Percentiles rank a stretch among this genome's conserved stretches.
phyloP scores from a whole-genome alignment of 1,140 invertebrate genomes.

The Helicoverpa armigera region DNA sequence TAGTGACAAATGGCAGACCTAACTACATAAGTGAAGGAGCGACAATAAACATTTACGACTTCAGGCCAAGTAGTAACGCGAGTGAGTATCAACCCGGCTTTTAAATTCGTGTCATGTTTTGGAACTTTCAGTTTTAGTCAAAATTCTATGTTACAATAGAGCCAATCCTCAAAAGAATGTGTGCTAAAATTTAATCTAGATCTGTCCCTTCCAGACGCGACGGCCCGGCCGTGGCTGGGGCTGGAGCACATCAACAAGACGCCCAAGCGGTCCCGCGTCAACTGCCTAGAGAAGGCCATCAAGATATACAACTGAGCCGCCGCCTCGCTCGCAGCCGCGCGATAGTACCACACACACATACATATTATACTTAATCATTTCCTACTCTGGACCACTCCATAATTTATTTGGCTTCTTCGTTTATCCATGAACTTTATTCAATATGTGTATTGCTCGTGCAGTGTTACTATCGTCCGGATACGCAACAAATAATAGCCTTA shows the following conservation, averaged over 20 bases:
- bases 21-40: slow-evolving; percentile 93
- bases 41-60: slow-evolving; percentile 92
- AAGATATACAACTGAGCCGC: slow-evolving; percentile 98
- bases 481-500: slow-evolving; percentile 57
- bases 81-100: slow-evolving; percentile 84
- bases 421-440: neutral
- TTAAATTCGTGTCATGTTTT: neutral
- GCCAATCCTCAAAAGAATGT: slow-evolving; percentile 51
- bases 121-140: neutral
- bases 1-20: slow-evolving; percentile 94
- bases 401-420: slow-evolving; percentile 27
- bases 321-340: neutral
- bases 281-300: slow-evolving; percentile 99
- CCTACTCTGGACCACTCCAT: slow-evolving; percentile 25
- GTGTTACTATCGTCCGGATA: slow-evolving; percentile 56
- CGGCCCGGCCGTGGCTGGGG: slow-evolving; percentile 96
- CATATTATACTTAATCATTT: slow-evolving; percentile 19
- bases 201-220: slow-evolving; percentile 82
- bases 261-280: slow-evolving; percentile 97
- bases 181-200: slow-evolving; percentile 79
- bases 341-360: slow-evolving; percentile 18
- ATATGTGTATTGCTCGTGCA: slow-evolving; percentile 27
- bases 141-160: slow-evolving; percentile 32
- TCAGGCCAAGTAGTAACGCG: slow-evolving; percentile 89
- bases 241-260: slow-evolving; percentile 99